Evolutionary conservation across 2,797 vertebrate species (phyloP), one percentile per base, ranked within the genome.

Genomic region (Acipenser oxyrinchus): DNA sequence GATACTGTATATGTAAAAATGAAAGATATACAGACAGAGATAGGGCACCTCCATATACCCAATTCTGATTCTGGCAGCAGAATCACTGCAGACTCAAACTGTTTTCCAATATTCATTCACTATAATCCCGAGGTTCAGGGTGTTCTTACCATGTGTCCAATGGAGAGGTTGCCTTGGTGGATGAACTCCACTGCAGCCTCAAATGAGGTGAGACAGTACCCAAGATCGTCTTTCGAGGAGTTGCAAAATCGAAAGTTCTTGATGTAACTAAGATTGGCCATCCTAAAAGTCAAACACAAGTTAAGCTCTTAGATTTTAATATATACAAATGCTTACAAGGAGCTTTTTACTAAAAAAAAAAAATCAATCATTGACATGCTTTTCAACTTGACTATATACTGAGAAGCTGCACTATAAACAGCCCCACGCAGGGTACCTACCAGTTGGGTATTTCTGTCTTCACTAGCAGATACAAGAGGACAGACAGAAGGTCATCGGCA

Each of bases 381-480:
- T 18, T 18, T 18, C 15, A 18, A 18, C 15, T 18, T 18, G 15
- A 18, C 15, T 18, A 18, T 18, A 18, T 18, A 18, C 18, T 18
- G 18, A 37, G 37, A 37, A 37, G 37, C 37, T 37, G 37, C 37
- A 37, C 37, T 37, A 37, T 37, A 37, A 37, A 37, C 37, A 37
- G 37, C 37, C 37, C 37, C 3, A 37, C 37, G 37, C 37, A 37
- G 37, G 37, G 37, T 37, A 23, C 81, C 88, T 89, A 97, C 96
- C 96, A 99, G 78, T 99, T 99, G 49, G 96, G 95, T 71, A 99
- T 93, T 79, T 99, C 96, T 1, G 95, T 96, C 87, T 96, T 98
- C 62, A 98, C 91, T 71, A 99, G 87, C 74, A 99, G 85, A 75
- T 96, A 99, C 50, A 98, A 87, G 77, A 96, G 81, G 69, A 95